Percentiles rank a stretch among this genome's conserved stretches.
phyloP scores from a whole-genome alignment of 2,888 invertebrate species.

The Dichetophora obliterata region DNA sequence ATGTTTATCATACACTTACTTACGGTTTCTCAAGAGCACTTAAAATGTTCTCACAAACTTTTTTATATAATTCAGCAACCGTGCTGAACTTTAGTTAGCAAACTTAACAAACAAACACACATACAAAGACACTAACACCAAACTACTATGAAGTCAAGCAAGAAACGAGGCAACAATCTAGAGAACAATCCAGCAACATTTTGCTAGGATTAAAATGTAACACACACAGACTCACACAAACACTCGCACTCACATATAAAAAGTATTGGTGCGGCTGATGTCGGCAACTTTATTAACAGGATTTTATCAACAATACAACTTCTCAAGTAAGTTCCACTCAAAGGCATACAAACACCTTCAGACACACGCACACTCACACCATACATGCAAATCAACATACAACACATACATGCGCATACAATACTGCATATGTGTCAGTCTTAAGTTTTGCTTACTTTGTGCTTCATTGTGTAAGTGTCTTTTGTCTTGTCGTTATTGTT shows the following conservation, averaged over 20 bases:
- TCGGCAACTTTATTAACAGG: slow-evolving; percentile 23
- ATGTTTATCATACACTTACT: no score
- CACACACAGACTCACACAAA: background rate
- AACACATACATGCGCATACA: background rate
- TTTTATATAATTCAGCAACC: background rate
- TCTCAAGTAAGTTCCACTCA: slow-evolving; percentile 30
- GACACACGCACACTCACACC: slow-evolving; percentile 1
- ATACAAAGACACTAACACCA: background rate
- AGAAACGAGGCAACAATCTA: background rate
- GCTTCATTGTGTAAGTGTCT: slow-evolving; percentile 19
- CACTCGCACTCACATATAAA: background rate
- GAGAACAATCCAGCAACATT: slow-evolving; percentile 11
- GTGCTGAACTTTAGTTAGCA: background rate
- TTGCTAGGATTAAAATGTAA: slow-evolving; percentile 15
- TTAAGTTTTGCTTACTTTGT: slow-evolving; percentile 12
- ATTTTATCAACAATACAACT: slow-evolving; percentile 31
- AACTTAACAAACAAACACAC: background rate
- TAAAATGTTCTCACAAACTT: background rate
- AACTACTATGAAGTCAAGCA: background rate
- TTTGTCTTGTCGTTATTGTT: background rate
- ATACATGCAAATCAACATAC: background rate
- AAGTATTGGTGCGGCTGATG: background rate
- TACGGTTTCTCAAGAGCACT: no score
- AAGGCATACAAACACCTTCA: background rate
- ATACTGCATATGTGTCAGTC: background rate